Conservation (phyloP, 1,140 invertebrate genomes). For the Oedothorax gibbosus region DNA sequence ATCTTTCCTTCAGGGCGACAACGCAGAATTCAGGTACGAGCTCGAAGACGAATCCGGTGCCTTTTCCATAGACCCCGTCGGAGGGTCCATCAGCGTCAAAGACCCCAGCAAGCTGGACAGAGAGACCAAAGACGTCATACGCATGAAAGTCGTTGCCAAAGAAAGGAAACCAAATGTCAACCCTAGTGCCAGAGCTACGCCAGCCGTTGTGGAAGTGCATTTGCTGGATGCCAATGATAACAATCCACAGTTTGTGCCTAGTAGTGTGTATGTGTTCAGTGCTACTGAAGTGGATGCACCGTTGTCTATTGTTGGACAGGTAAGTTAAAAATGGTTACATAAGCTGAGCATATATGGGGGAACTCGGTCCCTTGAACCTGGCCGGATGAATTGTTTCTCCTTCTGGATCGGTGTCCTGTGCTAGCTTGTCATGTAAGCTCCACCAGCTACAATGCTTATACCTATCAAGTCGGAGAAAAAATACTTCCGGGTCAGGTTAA, state of each 20-base stretch:
- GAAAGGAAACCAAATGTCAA: conserved; percentile 65
- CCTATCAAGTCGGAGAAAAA: too few relatives aligned
- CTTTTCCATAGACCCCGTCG: conserved; percentile 81
- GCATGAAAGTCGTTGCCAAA: conserved; percentile 62
- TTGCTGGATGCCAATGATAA: conserved; percentile 88
- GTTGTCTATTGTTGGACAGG: conserved; percentile 63
- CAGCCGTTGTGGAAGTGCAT: conserved; percentile 72
- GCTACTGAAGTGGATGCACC: conserved; percentile 65
- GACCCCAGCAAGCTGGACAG: conserved; percentile 82
- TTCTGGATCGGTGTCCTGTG: too few relatives aligned
- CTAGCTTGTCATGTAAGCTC: background rate
- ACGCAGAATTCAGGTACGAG: conserved; percentile 84
- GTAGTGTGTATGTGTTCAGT: conserved; percentile 76
- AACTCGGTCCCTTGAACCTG: too few relatives aligned
- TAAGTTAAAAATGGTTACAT: conserved; percentile 11
- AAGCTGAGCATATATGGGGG: too few relatives aligned
- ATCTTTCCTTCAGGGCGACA: conserved; percentile 74
- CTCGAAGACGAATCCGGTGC: conserved; percentile 80
- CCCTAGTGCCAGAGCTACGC: conserved; percentile 60
- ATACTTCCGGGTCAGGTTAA: too few relatives aligned
- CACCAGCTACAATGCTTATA: too few relatives aligned
- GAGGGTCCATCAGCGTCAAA: conserved; percentile 87
- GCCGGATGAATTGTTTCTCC: too few relatives aligned
- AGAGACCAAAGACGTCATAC: conserved; percentile 73
- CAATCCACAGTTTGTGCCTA: conserved; percentile 84